Evolutionary conservation across 2,888 invertebrate species (phyloP).

Genomic region (Phyllotreta striolata): DNA sequence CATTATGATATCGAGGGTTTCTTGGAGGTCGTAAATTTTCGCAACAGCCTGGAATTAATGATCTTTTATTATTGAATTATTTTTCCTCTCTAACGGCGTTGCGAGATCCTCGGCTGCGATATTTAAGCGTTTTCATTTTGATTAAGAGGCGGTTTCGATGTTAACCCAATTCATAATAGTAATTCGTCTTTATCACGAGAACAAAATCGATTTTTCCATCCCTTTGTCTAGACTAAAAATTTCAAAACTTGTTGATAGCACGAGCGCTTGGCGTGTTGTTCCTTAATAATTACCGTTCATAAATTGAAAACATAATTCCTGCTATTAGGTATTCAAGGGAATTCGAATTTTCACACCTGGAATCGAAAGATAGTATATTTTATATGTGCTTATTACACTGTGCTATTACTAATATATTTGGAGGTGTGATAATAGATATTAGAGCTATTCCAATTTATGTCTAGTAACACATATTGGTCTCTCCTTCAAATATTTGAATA

Average conservation of each 20-base stretch:
- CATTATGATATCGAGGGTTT: constrained; percentile 2
- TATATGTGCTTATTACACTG: too few relatives aligned
- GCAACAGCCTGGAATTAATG: constrained; percentile 17
- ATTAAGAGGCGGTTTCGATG: constrained; percentile 12
- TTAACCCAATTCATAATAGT: constrained; percentile 17
- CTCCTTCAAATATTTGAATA: too few relatives aligned
- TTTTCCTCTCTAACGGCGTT: not conserved
- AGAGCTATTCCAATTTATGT: too few relatives aligned
- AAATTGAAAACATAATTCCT: too few relatives aligned
- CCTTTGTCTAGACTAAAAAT: constrained; percentile 14
- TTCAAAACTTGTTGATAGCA: constrained; percentile 19
- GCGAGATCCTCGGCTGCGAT: constrained; percentile 2
- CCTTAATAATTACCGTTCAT: too few relatives aligned
- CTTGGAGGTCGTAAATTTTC: constrained; percentile 16
- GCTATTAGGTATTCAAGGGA: too few relatives aligned
- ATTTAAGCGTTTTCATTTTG: constrained; percentile 12
- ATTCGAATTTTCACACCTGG: too few relatives aligned
- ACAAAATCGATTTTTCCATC: constrained; percentile 12
- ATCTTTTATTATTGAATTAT: constrained; percentile 12
- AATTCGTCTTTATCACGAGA: constrained; percentile 19
- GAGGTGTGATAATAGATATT: too few relatives aligned
- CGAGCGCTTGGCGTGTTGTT: not conserved
- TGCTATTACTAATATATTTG: too few relatives aligned
- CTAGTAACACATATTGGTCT: too few relatives aligned
- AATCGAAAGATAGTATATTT: too few relatives aligned